Base-by-base conservation (phyloP, 1,140 invertebrate genomes). In the Temnothorax nylanderi region DNA sequence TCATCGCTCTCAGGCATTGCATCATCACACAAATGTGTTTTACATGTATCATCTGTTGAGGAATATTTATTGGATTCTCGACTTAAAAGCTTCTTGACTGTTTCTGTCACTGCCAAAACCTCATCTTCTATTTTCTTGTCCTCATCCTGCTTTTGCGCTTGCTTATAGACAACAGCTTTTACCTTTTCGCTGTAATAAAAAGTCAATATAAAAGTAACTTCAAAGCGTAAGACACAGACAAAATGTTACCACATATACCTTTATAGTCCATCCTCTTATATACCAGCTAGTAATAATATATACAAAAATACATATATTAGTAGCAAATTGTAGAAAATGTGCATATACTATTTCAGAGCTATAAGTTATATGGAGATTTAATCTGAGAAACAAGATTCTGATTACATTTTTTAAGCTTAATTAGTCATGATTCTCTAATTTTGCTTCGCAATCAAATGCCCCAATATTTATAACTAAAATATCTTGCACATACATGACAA, bases 181-280 rank as follows among this genome's bases (percentile, higher is more conserved):
- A 32, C 18, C 13, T 44, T 82, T 44, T 8, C 64, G 26, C 78
- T 82, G 51, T 5, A 82, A 82, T 56, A 32, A 72, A 71, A 44
- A 44, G 41, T 56, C 3, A 81, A 56, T 56, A 44, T 54, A 58
- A 82, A 72, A 72, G 18, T 80, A 80, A 67, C 37, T 80, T 67
- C 65, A 8, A 80, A 41, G 37, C 5, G 37, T 13, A 54, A 41
- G 5, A 41, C 11, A 18, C 3, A 10, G 1, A 47, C 3, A 34
- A 3, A 41, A 37, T 41, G 37, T 54, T 37, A 58, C 4, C 32
- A 71, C 10, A 58, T 44, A 18, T 71, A 82, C 51, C 65, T 58
- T 58, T 34, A 37, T 34, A 37, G 8, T 71, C 34, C 34, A 56
- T 58, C 65, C 16, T 58, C 44, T 58, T 44, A 58, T 37, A 58